Conservation (phyloP, 1,140 invertebrate species). For the Aporrectodea caliginosa region DNA sequence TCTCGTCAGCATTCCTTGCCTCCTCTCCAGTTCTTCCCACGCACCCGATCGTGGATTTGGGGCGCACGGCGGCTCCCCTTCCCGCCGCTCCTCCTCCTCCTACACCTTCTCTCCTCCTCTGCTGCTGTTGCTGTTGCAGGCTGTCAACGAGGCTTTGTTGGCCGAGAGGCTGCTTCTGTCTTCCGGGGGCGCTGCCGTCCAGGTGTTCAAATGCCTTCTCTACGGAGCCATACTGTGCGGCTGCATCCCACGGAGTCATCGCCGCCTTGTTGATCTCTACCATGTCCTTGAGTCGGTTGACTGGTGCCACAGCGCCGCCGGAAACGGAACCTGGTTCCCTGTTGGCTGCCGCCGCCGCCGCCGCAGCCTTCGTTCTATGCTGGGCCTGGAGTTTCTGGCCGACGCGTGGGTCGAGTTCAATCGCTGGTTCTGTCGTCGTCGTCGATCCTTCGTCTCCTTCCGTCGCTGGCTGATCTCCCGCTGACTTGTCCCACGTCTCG, state of each 20-base stretch:
- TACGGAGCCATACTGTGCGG: conserved; percentile 65
- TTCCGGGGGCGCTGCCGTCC: background rate
- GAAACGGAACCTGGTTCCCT: background rate
- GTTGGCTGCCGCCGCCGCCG: conserved; percentile 34
- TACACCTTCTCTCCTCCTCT: background rate
- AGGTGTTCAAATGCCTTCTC: conserved; percentile 49
- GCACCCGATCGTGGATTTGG: background rate
- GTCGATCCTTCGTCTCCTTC: conserved; percentile 37
- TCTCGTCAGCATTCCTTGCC: background rate
- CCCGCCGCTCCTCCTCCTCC: too few species aligned
- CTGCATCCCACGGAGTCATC: conserved; percentile 70
- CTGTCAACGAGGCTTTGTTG: background rate
- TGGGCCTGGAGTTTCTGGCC: conserved; percentile 28
- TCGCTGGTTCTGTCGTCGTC: too few species aligned
- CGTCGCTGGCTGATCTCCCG: conserved; percentile 35
- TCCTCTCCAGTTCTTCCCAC: background rate
- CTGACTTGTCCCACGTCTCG: conserved; percentile 70
- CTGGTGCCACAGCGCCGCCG: conserved; percentile 10
- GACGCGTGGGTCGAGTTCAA: background rate
- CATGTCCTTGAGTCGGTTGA: conserved; percentile 55
- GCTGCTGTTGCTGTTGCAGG: background rate
- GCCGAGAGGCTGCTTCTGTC: background rate
- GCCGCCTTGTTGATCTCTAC: conserved; percentile 60
- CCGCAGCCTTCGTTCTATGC: background rate
- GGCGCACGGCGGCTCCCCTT: background rate